Conservation (phyloP, 2,797 vertebrate species). For the Pangasius macronema region DNA sequence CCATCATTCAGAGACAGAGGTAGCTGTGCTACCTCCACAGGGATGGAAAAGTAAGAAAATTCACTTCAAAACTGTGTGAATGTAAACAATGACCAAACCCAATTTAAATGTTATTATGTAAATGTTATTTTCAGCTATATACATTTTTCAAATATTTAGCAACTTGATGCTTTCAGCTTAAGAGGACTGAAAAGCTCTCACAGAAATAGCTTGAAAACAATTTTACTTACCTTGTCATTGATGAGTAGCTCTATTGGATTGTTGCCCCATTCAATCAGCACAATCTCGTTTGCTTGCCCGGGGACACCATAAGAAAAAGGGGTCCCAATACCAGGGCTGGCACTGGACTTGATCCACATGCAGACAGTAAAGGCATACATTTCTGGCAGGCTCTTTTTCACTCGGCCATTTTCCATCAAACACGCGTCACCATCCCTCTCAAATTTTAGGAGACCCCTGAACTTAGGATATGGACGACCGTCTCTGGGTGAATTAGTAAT, state of each 20-base stretch:
- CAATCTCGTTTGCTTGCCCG: constrained; percentile 87
- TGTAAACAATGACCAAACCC: neutral
- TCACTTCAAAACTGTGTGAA: neutral
- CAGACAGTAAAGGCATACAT: constrained; percentile 87
- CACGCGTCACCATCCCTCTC: no score
- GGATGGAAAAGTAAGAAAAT: neutral
- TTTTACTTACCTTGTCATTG: constrained; percentile 82
- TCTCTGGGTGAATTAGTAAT: constrained; percentile 48
- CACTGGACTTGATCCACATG: constrained; percentile 84
- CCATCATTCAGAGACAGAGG: constrained; percentile 91
- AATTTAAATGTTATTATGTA: constrained; percentile 1
- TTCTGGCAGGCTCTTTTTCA: constrained; percentile 86
- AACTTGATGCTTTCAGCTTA: neutral
- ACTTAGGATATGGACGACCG: no score
- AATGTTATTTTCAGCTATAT: constrained; percentile 1
- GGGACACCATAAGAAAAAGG: constrained; percentile 87
- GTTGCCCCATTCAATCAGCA: constrained; percentile 88
- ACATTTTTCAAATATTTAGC: neutral
- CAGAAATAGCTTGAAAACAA: neutral
- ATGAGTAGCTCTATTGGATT: constrained; percentile 87
- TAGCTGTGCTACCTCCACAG: constrained; percentile 85
- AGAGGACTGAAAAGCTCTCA: neutral
- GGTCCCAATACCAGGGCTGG: constrained; percentile 83
- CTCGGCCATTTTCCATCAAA: no score
- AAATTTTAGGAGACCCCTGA: no score